Conservation (phyloP, 2,888 invertebrate genomes). For the Cerceris rybyensis region DNA sequence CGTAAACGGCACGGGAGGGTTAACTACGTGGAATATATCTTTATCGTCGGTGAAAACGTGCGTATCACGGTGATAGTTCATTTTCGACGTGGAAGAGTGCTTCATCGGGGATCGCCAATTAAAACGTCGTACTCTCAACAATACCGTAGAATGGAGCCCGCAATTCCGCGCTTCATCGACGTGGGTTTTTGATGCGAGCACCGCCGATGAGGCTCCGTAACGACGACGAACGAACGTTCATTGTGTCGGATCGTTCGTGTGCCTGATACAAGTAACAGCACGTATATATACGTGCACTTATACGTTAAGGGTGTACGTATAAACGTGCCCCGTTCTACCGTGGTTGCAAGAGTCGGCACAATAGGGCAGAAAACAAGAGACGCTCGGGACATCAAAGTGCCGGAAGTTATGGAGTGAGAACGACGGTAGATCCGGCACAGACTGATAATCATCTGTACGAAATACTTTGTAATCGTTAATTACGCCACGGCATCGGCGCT, state of each 20-base stretch:
- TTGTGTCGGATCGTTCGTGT: neutral
- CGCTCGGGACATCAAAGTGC: constrained; percentile 80
- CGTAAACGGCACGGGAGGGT: constrained; percentile 46
- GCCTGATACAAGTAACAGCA: neutral
- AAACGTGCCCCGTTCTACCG: constrained; percentile 3
- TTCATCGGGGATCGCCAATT: constrained; percentile 64
- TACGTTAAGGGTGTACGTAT: constrained; percentile 16
- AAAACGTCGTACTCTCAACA: constrained; percentile 60
- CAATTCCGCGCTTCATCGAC: constrained; percentile 64
- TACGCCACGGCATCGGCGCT: constrained; percentile 71
- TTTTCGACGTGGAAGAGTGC: constrained; percentile 57
- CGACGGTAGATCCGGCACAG: constrained; percentile 79
- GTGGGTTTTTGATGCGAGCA: constrained; percentile 50
- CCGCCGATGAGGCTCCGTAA: constrained; percentile 22
- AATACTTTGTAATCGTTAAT: constrained; percentile 82
- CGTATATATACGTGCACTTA: neutral
- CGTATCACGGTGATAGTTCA: constrained; percentile 55
- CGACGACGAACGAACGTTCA: neutral
- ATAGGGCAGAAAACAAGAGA: constrained; percentile 80
- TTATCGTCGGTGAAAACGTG: constrained; percentile 58
- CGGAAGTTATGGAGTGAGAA: constrained; percentile 79
- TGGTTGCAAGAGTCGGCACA: constrained; percentile 70
- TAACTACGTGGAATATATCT: constrained; percentile 55
- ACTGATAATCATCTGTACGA: constrained; percentile 82
- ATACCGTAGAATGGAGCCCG: constrained; percentile 48